phyloP scores from a whole-genome alignment of 2,797 vertebrate species.

The Squalus acanthias region DNA sequence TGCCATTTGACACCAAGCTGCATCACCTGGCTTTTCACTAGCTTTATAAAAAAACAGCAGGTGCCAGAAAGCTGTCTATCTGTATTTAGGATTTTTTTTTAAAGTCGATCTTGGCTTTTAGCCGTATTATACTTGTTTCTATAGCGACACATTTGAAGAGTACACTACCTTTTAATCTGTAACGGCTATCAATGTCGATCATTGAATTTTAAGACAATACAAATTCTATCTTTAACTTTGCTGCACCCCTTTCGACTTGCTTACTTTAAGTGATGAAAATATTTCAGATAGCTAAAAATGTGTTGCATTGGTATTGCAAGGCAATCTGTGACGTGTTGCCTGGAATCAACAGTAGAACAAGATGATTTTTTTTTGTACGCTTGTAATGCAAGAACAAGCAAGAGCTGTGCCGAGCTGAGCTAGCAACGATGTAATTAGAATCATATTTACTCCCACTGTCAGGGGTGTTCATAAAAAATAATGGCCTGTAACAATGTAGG shows the following conservation, averaged over 20 bases:
- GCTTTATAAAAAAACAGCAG: background rate
- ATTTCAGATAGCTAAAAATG: background rate
- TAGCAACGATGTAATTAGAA: background rate
- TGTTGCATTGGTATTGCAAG: background rate
- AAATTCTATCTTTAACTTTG: background rate
- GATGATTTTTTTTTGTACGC: no score
- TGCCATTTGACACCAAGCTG: background rate
- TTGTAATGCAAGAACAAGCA: background rate
- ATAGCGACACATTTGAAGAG: background rate
- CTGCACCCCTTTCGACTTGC: background rate
- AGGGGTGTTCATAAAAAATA: background rate
- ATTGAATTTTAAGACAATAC: background rate
- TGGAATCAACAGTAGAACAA: no score
- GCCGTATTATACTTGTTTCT: background rate
- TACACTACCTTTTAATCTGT: background rate
- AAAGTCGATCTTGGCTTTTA: background rate
- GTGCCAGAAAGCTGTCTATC: background rate
- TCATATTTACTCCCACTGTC: background rate
- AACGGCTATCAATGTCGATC: background rate
- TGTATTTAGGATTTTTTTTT: background rate
- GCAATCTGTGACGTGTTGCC: background rate
- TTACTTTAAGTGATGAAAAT: background rate
- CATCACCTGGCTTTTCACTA: background rate
- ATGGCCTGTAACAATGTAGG: background rate
- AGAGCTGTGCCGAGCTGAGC: background rate